Percentiles rank a stretch among this genome's conserved stretches.
Conservation (phyloP, 2,113 vertebrate species). For the Austrofundulus limnaeus region DNA sequence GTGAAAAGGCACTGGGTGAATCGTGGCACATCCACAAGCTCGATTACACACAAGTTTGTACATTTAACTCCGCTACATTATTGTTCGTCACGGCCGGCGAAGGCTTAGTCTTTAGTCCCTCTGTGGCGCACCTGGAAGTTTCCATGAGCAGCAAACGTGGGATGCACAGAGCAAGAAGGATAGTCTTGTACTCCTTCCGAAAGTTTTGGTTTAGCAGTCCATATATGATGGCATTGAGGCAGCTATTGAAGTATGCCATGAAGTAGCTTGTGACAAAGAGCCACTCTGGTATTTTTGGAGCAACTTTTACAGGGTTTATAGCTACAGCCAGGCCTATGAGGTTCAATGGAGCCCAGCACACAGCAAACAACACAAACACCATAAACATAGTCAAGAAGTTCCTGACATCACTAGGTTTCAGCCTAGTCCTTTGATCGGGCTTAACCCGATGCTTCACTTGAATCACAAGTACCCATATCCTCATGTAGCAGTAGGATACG, state of each 20-base stretch:
- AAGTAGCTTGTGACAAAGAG: constrained; percentile 76
- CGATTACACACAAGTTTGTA: constrained; percentile 40
- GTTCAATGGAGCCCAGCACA: constrained; percentile 77
- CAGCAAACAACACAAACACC: constrained; percentile 76
- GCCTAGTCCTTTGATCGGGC: constrained; percentile 67
- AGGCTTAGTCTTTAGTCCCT: constrained; percentile 74
- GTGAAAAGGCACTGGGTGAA: constrained; percentile 62
- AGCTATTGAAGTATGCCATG: constrained; percentile 79
- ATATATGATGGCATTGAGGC: constrained; percentile 76
- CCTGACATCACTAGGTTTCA: constrained; percentile 76
- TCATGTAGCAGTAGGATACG: constrained; percentile 81
- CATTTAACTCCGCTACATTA: constrained; percentile 72
- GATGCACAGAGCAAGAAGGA: constrained; percentile 67
- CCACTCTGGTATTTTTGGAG: constrained; percentile 73
- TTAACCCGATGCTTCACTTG: constrained; percentile 76
- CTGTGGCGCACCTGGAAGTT: constrained; percentile 69
- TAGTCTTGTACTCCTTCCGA: constrained; percentile 76
- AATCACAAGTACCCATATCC: constrained; percentile 80
- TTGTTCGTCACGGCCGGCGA: constrained; percentile 70
- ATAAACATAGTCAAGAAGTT: constrained; percentile 82
- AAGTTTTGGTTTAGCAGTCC: constrained; percentile 78
- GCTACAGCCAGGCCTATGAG: constrained; percentile 74
- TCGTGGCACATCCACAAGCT: constrained; percentile 24
- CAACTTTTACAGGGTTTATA: constrained; percentile 66
- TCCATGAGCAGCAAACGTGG: constrained; percentile 68